Evolutionary conservation across 2,113 vertebrate genomes (phyloP).

Genomic region (Daphoenositta chrysoptera): DNA sequence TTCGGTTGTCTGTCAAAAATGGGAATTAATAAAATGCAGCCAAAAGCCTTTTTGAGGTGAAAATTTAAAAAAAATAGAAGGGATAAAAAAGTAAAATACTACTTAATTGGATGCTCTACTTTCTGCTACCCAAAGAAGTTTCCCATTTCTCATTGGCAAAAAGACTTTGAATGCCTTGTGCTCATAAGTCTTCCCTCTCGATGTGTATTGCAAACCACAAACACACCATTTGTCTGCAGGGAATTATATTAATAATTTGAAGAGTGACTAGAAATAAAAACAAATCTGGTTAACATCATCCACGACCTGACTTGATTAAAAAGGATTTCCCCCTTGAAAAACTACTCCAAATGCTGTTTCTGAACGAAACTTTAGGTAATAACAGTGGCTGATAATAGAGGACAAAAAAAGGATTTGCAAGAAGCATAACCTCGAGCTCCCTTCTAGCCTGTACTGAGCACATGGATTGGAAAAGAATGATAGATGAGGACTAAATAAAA

Average conservation of each 20-base stretch:
- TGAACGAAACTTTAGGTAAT: background rate
- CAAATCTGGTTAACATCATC: constrained; percentile 20
- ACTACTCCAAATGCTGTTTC: background rate
- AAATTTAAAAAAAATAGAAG: background rate
- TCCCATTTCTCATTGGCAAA: background rate
- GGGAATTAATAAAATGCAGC: background rate
- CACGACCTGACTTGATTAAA: constrained; percentile 2
- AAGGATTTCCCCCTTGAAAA: constrained; percentile 9
- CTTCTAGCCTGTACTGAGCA: background rate
- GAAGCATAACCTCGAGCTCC: background rate
- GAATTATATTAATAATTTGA: constrained; percentile 7
- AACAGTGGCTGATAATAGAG: background rate
- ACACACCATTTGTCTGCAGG: background rate
- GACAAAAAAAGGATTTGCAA: background rate
- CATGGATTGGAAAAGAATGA: background rate
- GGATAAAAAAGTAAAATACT: background rate
- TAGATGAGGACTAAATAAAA: background rate
- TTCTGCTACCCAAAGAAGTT: background rate
- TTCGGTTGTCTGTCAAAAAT: background rate
- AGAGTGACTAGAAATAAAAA: constrained; percentile 16
- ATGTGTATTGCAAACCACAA: background rate
- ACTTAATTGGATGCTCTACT: background rate
- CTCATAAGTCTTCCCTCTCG: background rate
- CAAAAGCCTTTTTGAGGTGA: background rate
- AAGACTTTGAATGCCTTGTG: background rate